These are phyloP conservation scores for Dicentrarchus labrax DNA, from an alignment of 2,113 vertebrate genomes.

Conservation along the genomic window DNA sequence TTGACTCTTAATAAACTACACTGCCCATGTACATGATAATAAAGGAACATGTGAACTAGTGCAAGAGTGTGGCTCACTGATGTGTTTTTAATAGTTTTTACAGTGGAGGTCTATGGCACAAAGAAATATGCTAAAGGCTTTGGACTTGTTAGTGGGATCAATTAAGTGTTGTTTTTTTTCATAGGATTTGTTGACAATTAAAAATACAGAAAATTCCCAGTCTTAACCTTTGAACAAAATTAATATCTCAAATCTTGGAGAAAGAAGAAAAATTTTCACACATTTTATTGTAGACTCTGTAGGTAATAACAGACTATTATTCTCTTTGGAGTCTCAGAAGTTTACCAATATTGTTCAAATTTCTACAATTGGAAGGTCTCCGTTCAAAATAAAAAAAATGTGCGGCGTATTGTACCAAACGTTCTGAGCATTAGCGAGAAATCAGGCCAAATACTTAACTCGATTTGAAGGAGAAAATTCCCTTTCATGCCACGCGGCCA, in stretches of 20 bases:
- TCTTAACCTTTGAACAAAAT: neutral
- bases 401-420: slow-evolving; percentile 5
- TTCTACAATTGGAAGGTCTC: slow-evolving; percentile 16
- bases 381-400: slow-evolving; percentile 1
- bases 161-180: neutral
- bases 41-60: neutral
- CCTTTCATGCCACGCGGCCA: slow-evolving; percentile 59
- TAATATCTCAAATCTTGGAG: no score
- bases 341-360: neutral
- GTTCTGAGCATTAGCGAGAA: slow-evolving; percentile 39
- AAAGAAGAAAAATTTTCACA: neutral
- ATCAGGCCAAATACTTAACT: slow-evolving; percentile 63
- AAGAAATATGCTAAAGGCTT: neutral
- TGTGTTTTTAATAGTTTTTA: neutral
- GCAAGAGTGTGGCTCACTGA: neutral
- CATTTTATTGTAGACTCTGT: neutral
- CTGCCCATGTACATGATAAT: neutral
- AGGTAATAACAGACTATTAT: neutral
- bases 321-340: neutral
- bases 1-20: neutral
- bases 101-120: neutral
- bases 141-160: neutral
- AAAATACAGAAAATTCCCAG: neutral
- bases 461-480: slow-evolving; percentile 76
- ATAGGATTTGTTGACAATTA: neutral